Base-by-base conservation (phyloP, 2,888 invertebrate genomes). In the Alcis repandata region DNA sequence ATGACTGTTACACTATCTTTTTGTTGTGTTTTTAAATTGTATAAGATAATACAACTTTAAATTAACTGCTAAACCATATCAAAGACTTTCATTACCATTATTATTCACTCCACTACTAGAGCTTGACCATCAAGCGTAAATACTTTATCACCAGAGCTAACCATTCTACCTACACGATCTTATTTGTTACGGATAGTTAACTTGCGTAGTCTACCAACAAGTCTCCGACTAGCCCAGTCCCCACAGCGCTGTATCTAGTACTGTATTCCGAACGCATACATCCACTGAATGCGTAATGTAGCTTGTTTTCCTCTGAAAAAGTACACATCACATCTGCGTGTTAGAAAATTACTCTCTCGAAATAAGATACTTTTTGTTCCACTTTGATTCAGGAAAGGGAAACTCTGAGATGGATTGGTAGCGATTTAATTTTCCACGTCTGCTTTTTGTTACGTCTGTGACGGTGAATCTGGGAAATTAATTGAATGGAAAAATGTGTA, bases 381-480 rank as follows among this genome's bases (percentile, higher is more conserved):
- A 46, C 20, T 63, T 63, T 67, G 63, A 63, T 63, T 63, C 49
- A 46, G 22, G n/a, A 56, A 56, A 56, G 52, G 27, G 62, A 60
- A 60, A 17, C 45, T 49, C 62, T 56, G 54, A 70, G 70, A 72
- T 57, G 63, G 64, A 73, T 73, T 57, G 71, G 53, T 60, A 63
- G 68, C 70, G 67, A 71, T 73, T 71, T 69, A 70, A 69, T 71
- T 70, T 70, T 67, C 70, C 59, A 66, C 69, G 60, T 67, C 68
- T 63, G 64, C 65, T 70, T 67, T 70, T 71, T 70, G 62, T 56
- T 56, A 56, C 56, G 33, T 70, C 61, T 61, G 65, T 41, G 58
- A 59, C 40, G 58, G 45, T 54, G 66, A 60, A 56, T 48, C 49
- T 57, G 49, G 49, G 41, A 59, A 32, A 64, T 63, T 68, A 68